Conservation (phyloP, 1,140 invertebrate genomes). For the Plodia interpunctella region DNA sequence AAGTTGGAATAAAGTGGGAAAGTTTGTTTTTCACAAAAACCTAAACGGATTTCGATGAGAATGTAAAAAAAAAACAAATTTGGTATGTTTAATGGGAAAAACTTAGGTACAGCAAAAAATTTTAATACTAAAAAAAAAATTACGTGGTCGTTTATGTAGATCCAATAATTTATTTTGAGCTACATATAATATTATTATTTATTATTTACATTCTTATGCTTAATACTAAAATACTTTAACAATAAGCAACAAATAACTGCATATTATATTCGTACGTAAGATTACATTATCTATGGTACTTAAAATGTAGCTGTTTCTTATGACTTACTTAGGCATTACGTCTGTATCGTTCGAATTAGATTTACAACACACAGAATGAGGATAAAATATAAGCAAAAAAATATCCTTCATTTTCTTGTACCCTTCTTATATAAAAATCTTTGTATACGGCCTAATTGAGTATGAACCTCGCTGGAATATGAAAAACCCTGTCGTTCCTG, state of each 20-base stretch:
- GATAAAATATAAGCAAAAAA: background rate
- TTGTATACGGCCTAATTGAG: too few relatives aligned
- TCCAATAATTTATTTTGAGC: conserved; percentile 63
- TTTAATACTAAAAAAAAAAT: background rate
- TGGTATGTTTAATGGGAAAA: too few relatives aligned
- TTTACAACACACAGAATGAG: background rate
- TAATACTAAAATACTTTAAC: conserved; percentile 54
- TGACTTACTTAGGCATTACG: too few relatives aligned
- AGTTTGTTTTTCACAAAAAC: too few relatives aligned
- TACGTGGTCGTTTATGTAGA: conserved; percentile 15
- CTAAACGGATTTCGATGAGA: too few relatives aligned
- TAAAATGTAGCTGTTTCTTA: background rate
- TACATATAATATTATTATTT: conserved; percentile 42
- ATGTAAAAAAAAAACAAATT: too few relatives aligned
- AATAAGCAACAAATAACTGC: conserved; percentile 64
- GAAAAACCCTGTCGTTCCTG: too few relatives aligned
- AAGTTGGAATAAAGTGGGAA: too few relatives aligned
- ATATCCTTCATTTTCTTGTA: background rate
- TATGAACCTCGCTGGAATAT: too few relatives aligned
- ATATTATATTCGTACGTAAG: conserved; percentile 10
- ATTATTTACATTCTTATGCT: conserved; percentile 62
- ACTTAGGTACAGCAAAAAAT: too few relatives aligned
- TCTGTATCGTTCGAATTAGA: too few relatives aligned
- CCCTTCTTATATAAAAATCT: background rate
- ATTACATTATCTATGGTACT: conserved; percentile 20